phyloP scores from a whole-genome alignment of 2,797 vertebrate species.

The Sebastes cheni region DNA sequence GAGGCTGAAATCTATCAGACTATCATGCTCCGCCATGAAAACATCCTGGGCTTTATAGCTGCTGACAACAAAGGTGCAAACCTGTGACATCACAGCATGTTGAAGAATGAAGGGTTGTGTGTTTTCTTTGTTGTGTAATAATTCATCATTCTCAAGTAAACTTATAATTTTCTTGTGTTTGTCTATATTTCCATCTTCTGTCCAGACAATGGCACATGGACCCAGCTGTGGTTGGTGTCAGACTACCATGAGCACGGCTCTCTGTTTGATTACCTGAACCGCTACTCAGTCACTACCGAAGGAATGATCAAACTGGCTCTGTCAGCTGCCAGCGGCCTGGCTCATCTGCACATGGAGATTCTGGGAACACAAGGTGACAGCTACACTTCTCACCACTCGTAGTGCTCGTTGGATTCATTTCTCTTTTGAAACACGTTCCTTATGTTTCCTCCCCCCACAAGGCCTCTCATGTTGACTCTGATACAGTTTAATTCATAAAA shows the following conservation, averaged over 20 bases:
- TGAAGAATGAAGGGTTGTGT: background rate
- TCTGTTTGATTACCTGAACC: conserved; percentile 94
- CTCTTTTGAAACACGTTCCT: background rate
- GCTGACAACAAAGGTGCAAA: conserved; percentile 93
- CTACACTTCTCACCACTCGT: background rate
- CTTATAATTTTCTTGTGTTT: background rate
- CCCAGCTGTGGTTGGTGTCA: conserved; percentile 94
- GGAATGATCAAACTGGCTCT: conserved; percentile 94
- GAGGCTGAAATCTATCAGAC: conserved; percentile 97
- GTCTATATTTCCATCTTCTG: background rate
- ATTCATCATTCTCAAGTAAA: background rate
- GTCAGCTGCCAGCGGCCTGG: conserved; percentile 93
- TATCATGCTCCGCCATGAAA: conserved; percentile 95
- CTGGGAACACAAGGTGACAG: conserved; percentile 92
- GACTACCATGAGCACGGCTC: conserved; percentile 96
- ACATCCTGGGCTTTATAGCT: conserved; percentile 95
- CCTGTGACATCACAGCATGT: background rate
- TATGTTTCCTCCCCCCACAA: background rate
- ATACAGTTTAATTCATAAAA: background rate
- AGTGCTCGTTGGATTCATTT: background rate
- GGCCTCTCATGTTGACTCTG: background rate
- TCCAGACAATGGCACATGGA: conserved; percentile 95
- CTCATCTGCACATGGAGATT: conserved; percentile 98
- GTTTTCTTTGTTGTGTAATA: background rate
- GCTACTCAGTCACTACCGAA: conserved; percentile 91